phyloP scores from a whole-genome alignment of 2,888 invertebrate genomes.

The Sphaerolaimus hirsutus region DNA sequence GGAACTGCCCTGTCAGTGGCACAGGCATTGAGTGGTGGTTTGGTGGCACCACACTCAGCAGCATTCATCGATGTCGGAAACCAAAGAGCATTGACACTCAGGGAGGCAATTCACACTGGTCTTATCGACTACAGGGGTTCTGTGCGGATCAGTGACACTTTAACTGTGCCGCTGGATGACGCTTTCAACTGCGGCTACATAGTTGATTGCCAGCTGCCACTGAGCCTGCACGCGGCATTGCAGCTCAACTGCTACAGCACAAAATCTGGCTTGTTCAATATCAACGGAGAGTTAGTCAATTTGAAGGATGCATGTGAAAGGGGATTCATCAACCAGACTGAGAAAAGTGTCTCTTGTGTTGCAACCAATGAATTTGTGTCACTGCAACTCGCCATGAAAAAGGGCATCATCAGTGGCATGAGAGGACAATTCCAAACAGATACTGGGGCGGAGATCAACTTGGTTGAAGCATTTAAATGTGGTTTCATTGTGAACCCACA shows the following conservation, averaged over 20 bases:
- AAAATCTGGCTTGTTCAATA: background rate
- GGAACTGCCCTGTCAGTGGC: constrained; percentile 24
- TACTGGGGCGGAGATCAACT: background rate
- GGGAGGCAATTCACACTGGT: background rate
- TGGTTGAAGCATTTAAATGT: background rate
- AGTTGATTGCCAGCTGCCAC: background rate
- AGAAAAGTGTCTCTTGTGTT: too few relatives aligned
- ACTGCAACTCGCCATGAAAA: too few relatives aligned
- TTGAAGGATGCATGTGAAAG: background rate
- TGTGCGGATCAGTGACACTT: background rate
- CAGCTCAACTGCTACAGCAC: background rate
- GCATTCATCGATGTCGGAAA: constrained; percentile 5
- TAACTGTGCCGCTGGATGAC: background rate
- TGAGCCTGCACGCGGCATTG: background rate
- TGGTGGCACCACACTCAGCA: background rate
- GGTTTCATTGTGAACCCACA: background rate
- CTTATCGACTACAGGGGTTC: background rate
- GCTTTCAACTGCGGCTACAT: background rate
- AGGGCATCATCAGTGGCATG: background rate
- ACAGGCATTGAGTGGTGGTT: background rate
- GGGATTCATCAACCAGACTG: background rate
- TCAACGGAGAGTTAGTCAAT: background rate
- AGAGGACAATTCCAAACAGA: background rate
- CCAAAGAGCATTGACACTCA: too few relatives aligned
- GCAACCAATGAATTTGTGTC: too few relatives aligned